Conservation (phyloP, 2,797 vertebrate species). For the Eulemur albifrons region DNA sequence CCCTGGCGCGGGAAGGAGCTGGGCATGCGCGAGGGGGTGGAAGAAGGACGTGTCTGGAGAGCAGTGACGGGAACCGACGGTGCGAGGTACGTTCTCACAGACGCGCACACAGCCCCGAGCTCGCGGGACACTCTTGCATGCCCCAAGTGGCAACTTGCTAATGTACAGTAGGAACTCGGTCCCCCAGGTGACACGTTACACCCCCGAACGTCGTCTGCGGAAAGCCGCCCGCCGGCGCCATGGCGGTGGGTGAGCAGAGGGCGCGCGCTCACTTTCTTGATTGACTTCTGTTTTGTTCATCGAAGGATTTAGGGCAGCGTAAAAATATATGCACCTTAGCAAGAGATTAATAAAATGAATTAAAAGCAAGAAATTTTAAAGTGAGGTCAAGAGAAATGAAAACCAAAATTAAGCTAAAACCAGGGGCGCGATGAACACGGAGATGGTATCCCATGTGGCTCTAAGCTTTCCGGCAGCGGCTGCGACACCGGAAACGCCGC, state of each 20-base stretch:
- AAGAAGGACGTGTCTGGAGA: too few relatives aligned
- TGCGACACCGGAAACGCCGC: neutral
- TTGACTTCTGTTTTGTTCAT: neutral
- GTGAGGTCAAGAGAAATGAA: constrained; percentile 4
- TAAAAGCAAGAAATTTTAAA: neutral
- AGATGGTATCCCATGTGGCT: neutral
- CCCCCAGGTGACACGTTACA: too few relatives aligned
- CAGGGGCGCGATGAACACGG: neutral
- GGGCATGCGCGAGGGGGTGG: too few relatives aligned
- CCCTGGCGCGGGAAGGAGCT: too few relatives aligned
- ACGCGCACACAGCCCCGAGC: neutral
- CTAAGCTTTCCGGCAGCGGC: neutral
- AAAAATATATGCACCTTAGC: neutral
- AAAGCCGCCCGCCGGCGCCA: too few relatives aligned
- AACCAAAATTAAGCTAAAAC: neutral
- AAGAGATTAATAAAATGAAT: neutral
- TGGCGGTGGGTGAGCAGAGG: neutral
- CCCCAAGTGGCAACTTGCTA: neutral
- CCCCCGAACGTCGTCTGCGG: too few relatives aligned
- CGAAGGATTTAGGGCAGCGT: neutral
- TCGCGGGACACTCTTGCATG: neutral
- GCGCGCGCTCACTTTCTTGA: neutral
- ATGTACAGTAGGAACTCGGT: neutral
- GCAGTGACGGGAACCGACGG: neutral
- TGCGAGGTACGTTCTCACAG: neutral